Base-by-base conservation (phyloP, 2,888 invertebrate genomes). In the Drosophila bunnanda region DNA sequence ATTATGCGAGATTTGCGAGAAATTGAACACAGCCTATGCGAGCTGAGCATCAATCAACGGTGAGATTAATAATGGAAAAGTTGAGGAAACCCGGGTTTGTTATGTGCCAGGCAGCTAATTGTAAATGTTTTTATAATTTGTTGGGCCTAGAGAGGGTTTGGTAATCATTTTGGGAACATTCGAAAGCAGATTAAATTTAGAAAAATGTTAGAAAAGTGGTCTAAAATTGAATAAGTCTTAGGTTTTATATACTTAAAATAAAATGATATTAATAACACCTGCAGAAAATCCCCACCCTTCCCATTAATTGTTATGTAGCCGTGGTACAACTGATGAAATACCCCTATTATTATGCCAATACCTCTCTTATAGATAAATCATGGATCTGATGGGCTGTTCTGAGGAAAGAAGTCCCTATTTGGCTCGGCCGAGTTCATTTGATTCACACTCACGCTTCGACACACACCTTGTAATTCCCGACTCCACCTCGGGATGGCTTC, bases 1-100 rank as follows among this genome's bases (percentile, higher is more conserved):
- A 79, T 82, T 87, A 81, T 87, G 82, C 56, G 70, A 81, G 84
- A 78, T 84, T 87, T 84, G 78, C 62, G 64, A 50, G 62, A 50
- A 65, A 65, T 65, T 65, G 62, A 65, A 65, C 64, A 61, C 64
- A 28, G 64, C 39, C 48, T 30, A 22, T n/a, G n/a, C 34, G 50
- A 25, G 46, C 38, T 15, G 17, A 64, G 64, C 64, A 65, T 65
- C 64, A 65, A 65, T 62, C 62, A 65, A 36, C 62, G 34, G 22
- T n/a, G 20, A 65, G 64, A 65, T 65, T 65, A 67, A 67, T 67
- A 55, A 36, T 55, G 55, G 28, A 7, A 28, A 55, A 38, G 39
- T 54, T 67, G 39, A 22, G 30, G n/a, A 20, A 55, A 39, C 38
- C 46, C 30, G 22, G 17, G 12, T 9, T 38, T 8, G 0, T 15